Percentiles rank a stretch among this genome's conserved stretches.
Evolutionary conservation across 2,888 invertebrate genomes (phyloP).

Genomic region (Trissoscelio sp.): DNA sequence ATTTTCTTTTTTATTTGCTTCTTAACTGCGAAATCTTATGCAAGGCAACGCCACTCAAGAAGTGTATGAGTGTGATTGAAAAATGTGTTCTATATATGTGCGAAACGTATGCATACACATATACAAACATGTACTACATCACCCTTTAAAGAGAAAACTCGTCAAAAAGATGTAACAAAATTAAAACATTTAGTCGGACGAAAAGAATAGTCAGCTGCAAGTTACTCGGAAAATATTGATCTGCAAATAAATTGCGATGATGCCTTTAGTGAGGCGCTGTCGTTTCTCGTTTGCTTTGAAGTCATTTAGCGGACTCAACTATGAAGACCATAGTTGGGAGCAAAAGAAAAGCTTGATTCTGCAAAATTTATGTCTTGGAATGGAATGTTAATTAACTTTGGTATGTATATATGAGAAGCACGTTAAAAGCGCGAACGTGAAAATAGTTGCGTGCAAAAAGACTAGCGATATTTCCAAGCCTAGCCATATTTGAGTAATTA

Average conservation of each 20-base stretch:
- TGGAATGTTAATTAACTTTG: constrained; percentile 42
- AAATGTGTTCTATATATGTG: background rate
- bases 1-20: background rate
- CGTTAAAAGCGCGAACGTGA: background rate
- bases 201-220: constrained; percentile 17
- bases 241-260: constrained; percentile 27
- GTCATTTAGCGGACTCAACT: too few species aligned
- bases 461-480: constrained; percentile 29
- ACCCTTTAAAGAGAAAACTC: constrained; percentile 12
- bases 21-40: constrained; percentile 24
- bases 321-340: too few species aligned
- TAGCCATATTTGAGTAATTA: constrained; percentile 32
- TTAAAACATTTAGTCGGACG: constrained; percentile 7
- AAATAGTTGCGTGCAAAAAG: constrained; percentile 1
- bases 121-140: background rate
- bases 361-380: constrained; percentile 3
- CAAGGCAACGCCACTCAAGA: background rate
- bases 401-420: too few species aligned
- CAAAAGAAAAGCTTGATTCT: too few species aligned
- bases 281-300: constrained; percentile 8
- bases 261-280: background rate
- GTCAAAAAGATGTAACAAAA: background rate
- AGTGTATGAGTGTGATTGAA: background rate
- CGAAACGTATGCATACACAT: background rate
- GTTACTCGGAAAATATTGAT: constrained; percentile 29